Evolutionary conservation across 2,113 vertebrate species (phyloP).

Genomic region (Charina bottae): DNA sequence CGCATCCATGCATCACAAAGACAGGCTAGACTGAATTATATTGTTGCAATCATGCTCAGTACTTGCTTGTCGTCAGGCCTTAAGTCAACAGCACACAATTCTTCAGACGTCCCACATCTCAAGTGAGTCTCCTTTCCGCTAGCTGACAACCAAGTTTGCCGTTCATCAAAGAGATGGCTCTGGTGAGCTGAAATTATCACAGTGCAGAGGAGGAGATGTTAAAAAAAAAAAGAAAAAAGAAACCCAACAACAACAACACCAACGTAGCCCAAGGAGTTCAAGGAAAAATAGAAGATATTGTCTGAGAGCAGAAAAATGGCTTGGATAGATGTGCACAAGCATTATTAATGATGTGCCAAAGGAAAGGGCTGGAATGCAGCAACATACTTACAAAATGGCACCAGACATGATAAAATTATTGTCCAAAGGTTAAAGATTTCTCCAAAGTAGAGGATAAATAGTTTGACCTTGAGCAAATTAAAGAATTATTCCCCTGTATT

Average conservation of each 20-base stretch:
- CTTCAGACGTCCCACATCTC: slow-evolving; percentile 8
- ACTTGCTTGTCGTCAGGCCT: fast-evolving
- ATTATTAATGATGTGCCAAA: slow-evolving; percentile 14
- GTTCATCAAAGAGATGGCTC: slow-evolving; percentile 18
- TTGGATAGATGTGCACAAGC: not conserved
- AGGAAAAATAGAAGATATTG: not conserved
- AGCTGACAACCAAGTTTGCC: not conserved
- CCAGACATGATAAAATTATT: not conserved
- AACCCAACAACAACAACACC: not conserved
- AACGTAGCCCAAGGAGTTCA: not conserved
- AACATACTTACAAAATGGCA: not conserved
- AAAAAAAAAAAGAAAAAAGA: not conserved
- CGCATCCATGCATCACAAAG: fast-evolving
- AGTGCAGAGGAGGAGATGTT: not conserved
- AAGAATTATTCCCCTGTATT: not conserved
- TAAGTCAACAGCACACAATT: not conserved
- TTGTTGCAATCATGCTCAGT: not conserved
- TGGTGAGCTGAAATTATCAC: not conserved
- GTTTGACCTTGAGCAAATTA: not conserved
- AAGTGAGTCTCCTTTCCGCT: not conserved
- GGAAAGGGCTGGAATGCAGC: not conserved
- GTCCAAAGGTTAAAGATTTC: not conserved
- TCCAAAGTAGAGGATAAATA: not conserved
- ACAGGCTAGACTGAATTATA: not conserved
- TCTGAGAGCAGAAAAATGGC: not conserved